Conservation (phyloP, 2,113 vertebrate species). For the Dolichallabes microphthalmus region DNA sequence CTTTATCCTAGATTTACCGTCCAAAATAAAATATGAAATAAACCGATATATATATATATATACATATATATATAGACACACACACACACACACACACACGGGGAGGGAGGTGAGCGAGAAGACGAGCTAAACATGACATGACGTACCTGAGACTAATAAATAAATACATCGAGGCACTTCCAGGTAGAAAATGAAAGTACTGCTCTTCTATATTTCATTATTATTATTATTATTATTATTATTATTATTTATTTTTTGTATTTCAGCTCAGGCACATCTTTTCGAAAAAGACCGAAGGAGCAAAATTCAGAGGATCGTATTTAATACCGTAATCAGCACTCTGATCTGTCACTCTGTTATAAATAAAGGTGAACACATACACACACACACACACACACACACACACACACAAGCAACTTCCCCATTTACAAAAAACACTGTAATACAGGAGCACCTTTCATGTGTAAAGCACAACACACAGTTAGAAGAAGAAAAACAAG, state of each 20-base stretch:
- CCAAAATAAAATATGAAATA: constrained; percentile 29
- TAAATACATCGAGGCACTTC: constrained; percentile 56
- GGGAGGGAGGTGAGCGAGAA: not conserved
- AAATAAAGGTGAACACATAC: constrained; percentile 74
- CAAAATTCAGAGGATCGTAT: constrained; percentile 57
- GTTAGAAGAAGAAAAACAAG: constrained; percentile 7
- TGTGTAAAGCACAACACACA: constrained; percentile 35
- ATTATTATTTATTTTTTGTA: too few relatives aligned
- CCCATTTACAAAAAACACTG: constrained; percentile 43
- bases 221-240: too few relatives aligned
- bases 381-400: constrained; percentile 43
- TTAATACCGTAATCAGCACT: constrained; percentile 72
- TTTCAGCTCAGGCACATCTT: not conserved
- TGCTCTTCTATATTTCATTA: constrained; percentile 7
- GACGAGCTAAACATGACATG: constrained; percentile 24
- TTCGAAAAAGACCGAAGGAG: not conserved
- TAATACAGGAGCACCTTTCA: constrained; percentile 43
- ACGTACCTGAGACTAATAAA: constrained; percentile 42
- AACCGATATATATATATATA: constrained; percentile 31
- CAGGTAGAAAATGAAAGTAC: constrained; percentile 73
- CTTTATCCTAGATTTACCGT: constrained; percentile 48
- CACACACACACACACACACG: constrained; percentile 12
- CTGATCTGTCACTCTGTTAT: constrained; percentile 70
- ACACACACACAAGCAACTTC: constrained; percentile 62
- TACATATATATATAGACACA: constrained; percentile 13